phyloP scores from a whole-genome alignment of 2,888 invertebrate species.

The Pharmacophagus antenor region DNA sequence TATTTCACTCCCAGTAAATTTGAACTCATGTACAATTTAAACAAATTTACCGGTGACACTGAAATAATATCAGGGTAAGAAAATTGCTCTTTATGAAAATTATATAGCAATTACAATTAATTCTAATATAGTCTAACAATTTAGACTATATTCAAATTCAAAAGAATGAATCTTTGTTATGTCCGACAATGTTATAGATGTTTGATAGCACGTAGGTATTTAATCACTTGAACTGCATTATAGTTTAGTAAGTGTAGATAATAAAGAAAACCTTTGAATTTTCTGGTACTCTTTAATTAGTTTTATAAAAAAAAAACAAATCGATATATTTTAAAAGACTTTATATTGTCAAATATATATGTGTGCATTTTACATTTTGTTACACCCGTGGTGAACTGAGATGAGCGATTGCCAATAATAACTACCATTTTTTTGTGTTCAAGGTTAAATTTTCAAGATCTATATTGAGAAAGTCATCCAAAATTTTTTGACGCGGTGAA shows the following conservation, averaged over 20 bases:
- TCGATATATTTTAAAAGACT: too few relatives aligned
- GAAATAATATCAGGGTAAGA: background rate
- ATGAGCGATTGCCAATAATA: slow-evolving; percentile 4
- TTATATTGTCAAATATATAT: background rate
- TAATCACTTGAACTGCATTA: background rate
- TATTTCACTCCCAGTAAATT: slow-evolving; percentile 16
- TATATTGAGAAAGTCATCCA: background rate
- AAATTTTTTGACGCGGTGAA: background rate
- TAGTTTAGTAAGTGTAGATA: background rate
- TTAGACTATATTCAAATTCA: too few relatives aligned
- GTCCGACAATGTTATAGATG: too few relatives aligned
- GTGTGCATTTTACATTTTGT: background rate
- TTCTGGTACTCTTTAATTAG: background rate
- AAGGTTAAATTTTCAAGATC: background rate
- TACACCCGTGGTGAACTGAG: background rate
- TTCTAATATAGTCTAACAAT: too few relatives aligned
- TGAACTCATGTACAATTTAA: background rate
- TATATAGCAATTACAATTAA: background rate
- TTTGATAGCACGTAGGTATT: too few relatives aligned
- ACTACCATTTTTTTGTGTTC: background rate
- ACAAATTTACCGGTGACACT: background rate
- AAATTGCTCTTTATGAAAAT: background rate
- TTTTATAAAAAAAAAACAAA: too few relatives aligned
- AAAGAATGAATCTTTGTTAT: too few relatives aligned
- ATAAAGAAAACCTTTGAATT: background rate